phyloP scores from a whole-genome alignment of 2,113 vertebrate species.

The Empidonax alnorum region DNA sequence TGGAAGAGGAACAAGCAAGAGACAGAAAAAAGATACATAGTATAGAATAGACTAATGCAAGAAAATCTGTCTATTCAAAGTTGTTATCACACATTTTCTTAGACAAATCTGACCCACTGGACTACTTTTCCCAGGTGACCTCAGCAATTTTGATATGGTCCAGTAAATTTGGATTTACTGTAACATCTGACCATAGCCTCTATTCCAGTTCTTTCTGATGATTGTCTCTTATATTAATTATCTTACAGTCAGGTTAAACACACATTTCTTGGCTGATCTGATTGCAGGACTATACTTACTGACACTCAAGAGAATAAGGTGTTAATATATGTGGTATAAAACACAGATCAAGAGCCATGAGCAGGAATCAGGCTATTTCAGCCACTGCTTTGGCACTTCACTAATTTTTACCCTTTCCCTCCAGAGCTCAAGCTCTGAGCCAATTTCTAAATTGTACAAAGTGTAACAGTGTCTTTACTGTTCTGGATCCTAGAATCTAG shows the following conservation, averaged over 20 bases:
- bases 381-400: not conserved
- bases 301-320: not conserved
- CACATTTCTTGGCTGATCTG: not conserved
- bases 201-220: not conserved
- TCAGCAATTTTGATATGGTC: not conserved
- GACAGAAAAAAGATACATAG: not conserved
- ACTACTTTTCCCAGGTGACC: not conserved
- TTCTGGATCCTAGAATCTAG: not conserved
- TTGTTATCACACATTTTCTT: not conserved
- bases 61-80: not conserved
- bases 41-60: not conserved
- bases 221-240: not conserved
- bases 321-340: not conserved
- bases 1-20: not conserved
- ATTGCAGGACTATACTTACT: not conserved
- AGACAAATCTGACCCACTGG: not conserved
- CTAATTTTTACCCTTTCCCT: not conserved
- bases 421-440: not conserved
- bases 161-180: not conserved
- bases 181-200: not conserved
- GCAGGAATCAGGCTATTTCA: not conserved
- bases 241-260: not conserved
- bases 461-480: not conserved
- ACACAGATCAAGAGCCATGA: not conserved
- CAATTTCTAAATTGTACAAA: not conserved